phyloP scores from a whole-genome alignment of 53 echinoderm and acorn worm species.

The Patiria pectinifera region DNA sequence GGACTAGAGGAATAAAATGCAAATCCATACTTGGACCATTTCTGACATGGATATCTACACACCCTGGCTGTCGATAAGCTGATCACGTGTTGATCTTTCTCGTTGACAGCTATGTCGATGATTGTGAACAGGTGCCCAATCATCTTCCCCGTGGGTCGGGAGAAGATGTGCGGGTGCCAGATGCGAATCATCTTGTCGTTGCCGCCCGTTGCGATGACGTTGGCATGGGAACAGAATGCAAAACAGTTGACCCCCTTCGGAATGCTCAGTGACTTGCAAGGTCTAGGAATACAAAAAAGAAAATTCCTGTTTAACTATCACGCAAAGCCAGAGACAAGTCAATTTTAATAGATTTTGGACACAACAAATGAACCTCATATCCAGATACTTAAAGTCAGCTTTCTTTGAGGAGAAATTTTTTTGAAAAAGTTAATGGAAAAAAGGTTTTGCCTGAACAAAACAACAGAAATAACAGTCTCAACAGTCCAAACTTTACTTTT shows the following conservation, averaged over 20 bases:
- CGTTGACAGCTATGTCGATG: conserved; percentile 94
- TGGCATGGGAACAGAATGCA: conserved; percentile 92
- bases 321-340: too few species aligned
- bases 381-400: too few species aligned
- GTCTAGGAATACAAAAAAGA: conserved; percentile 58
- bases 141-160: conserved; percentile 96
- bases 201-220: conserved; percentile 96
- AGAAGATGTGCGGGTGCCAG: conserved; percentile 99
- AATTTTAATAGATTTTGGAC: too few species aligned
- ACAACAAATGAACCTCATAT: too few species aligned
- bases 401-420: too few species aligned
- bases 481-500: too few species aligned
- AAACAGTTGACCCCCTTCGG: conserved; percentile 96
- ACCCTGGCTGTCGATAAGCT: conserved; percentile 98
- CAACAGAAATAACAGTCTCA: too few species aligned
- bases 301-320: background rate
- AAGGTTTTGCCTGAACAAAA: too few species aligned
- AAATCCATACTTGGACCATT: background rate
- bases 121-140: conserved; percentile 97
- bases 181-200: conserved; percentile 94
- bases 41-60: conserved; percentile 15
- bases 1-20: too few species aligned
- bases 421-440: too few species aligned
- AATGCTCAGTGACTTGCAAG: conserved; percentile 82
- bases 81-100: conserved; percentile 98